Evolutionary conservation across 1,140 invertebrate species (phyloP).

Genomic region (Drosophila suzukii): DNA sequence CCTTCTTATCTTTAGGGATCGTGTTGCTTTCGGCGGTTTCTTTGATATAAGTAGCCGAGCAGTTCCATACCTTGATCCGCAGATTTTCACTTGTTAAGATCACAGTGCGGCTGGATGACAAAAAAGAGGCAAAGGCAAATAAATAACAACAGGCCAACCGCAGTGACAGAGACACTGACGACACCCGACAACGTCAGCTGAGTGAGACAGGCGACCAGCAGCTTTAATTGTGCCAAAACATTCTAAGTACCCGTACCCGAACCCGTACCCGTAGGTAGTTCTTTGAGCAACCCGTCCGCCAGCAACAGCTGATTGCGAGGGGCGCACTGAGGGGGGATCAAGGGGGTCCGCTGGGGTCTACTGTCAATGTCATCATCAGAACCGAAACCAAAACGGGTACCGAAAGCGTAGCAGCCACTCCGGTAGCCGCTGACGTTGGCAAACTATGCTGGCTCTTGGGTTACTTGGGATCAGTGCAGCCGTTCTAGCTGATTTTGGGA

Average conservation of each 20-base stretch:
- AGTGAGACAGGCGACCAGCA: constrained; percentile 56
- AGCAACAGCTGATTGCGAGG: constrained; percentile 47
- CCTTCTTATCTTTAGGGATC: neutral
- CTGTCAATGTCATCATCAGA: constrained; percentile 60
- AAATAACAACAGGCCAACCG: constrained; percentile 36
- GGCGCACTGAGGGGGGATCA: neutral
- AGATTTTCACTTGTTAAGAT: neutral
- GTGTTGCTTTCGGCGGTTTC: neutral
- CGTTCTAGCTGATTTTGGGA: neutral
- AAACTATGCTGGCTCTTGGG: constrained; percentile 67
- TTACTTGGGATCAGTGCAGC: constrained; percentile 31
- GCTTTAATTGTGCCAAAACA: constrained; percentile 79
- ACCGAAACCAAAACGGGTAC: constrained; percentile 38
- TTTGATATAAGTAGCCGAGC: neutral
- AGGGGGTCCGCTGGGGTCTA: neutral
- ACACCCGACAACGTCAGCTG: constrained; percentile 64
- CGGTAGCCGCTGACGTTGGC: constrained; percentile 67
- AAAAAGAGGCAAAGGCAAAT: constrained; percentile 13
- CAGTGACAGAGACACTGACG: constrained; percentile 40
- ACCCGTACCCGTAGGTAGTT: constrained; percentile 58
- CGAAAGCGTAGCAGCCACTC: constrained; percentile 30
- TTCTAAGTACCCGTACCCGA: constrained; percentile 61
- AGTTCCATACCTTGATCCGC: constrained; percentile 4
- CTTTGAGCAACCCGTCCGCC: constrained; percentile 53
- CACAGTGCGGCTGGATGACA: constrained; percentile 32